These are phyloP conservation scores for Entomobrya multifasciata DNA, from an alignment of 2,888 invertebrate species.

Conservation along the genomic window DNA sequence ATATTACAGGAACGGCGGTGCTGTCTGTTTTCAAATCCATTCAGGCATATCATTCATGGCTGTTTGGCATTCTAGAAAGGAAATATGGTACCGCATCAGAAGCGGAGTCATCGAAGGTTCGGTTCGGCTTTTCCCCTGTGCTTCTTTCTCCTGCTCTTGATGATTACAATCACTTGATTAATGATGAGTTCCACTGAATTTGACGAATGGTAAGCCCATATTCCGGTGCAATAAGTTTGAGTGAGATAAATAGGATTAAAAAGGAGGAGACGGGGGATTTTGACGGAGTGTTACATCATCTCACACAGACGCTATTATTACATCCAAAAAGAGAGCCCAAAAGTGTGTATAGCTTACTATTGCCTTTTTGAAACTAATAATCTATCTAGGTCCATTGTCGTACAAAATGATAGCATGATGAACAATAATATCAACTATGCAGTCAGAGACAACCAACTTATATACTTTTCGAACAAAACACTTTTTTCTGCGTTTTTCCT, in stretches of 20 bases:
- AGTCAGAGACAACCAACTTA: neutral
- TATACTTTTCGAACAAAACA: neutral
- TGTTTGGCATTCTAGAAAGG: neutral
- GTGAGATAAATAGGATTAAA: constrained; percentile 80
- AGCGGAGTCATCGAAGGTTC: too few species aligned
- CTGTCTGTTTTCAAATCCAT: neutral
- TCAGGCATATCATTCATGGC: constrained; percentile 22
- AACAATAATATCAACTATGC: constrained; percentile 8
- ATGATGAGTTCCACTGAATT: constrained; percentile 79
- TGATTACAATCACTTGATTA: constrained; percentile 79
- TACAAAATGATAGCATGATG: constrained; percentile 12
- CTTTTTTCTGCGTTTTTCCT: neutral
- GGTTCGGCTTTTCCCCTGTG: too few species aligned
- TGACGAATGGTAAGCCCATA: constrained; percentile 77
- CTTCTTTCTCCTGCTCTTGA: constrained; percentile 55
- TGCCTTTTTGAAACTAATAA: constrained; percentile 6
- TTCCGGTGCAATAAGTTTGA: constrained; percentile 75
- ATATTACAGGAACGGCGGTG: neutral
- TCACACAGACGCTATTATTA: neutral
- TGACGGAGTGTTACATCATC: constrained; percentile 18
- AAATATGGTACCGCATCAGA: constrained; percentile 61
- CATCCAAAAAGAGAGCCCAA: too few species aligned
- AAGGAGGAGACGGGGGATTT: constrained; percentile 70
- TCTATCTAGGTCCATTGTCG: neutral
- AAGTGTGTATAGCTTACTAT: too few species aligned